Percentiles rank a stretch among this genome's conserved stretches.
These are phyloP conservation scores for Thalpophila matura DNA, from an alignment of 2,888 invertebrate genomes.

Conservation along the genomic window DNA sequence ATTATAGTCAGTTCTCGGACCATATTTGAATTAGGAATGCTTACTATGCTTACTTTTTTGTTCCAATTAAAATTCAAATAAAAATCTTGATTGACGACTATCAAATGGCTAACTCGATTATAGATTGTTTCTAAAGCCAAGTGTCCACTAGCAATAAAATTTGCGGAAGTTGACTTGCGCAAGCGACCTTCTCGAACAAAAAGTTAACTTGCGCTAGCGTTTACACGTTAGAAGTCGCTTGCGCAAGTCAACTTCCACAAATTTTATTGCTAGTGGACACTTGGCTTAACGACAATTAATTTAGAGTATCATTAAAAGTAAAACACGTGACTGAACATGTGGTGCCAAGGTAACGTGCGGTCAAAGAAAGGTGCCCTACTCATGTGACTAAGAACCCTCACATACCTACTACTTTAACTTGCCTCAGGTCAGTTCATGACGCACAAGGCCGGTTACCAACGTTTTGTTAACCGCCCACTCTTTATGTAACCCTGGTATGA, in stretches of 20 bases:
- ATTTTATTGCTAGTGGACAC: no score
- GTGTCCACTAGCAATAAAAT: no score
- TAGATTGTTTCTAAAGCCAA: no score
- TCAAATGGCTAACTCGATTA: constrained; percentile 23
- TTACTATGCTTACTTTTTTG: background rate
- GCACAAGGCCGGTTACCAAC: constrained; percentile 8
- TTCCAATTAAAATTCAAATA: background rate
- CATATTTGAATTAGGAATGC: background rate
- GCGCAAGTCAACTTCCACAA: no score
- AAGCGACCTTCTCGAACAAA: no score
- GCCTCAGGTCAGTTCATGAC: constrained; percentile 17
- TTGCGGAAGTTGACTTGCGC: no score
- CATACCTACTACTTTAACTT: constrained; percentile 5
- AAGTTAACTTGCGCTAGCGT: no score
- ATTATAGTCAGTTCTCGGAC: background rate
- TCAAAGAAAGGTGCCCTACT: constrained; percentile 40
- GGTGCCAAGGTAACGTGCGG: constrained; percentile 36
- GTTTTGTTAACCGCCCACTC: background rate
- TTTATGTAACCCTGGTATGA: constrained; percentile 10
- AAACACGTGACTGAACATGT: constrained; percentile 24
- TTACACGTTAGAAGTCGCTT: no score
- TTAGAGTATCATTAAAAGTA: constrained; percentile 19
- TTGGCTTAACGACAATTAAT: constrained; percentile 33
- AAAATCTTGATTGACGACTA: background rate
- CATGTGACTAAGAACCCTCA: constrained; percentile 17